Base-by-base conservation (phyloP, 2,888 invertebrate genomes). In the Phengaris arion region DNA sequence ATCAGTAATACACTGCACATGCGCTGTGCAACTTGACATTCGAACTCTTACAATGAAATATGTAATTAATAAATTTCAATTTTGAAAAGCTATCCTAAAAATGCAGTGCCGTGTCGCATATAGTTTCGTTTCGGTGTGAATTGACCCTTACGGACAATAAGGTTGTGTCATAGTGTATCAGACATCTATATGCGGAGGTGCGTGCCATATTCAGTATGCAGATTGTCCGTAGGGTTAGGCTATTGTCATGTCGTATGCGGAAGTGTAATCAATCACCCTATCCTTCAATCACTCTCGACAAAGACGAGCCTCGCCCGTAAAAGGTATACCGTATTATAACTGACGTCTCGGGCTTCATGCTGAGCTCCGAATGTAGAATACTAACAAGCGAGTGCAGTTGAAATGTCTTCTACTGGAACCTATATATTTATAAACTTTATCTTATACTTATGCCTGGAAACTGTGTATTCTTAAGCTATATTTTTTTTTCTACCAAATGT, bases 241-340 rank as follows among this genome's bases (percentile, higher is more conserved):
- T 52, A 52, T 69, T 54, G 54, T 72, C 72, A 54, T 52, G n/a
- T 22, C 54, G 51, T 12, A 72, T 22, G 54, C 52, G 72, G 72
- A 72, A 35, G 72, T 52, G 35, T 54, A 22, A 72, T 72, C 72
- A 72, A 72, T 72, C 72, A 72, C 13, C 12, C 22, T 72, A 52
- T 54, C 72, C 72, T 72, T 72, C 72, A 72, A 72, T 72, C 72
- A 72, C 72, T 35, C 22, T 52, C 52, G 35, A 48, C 48, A 72
- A 54, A 72, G 54, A 72, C 68, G 13, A 46, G 68, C 52, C 72
- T 70, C 54, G 8, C 52, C 54, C 72, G 72, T 52, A 72, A 54
- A 72, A 52, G 72, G 72, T 72, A 70, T 51, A 70, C 70, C 70
- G 70, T 70, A 72, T 72, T 72, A 72, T 72, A 72, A 51, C 52